Evolutionary conservation across 2,797 vertebrate species (phyloP).

Genomic region (Alca torda): DNA sequence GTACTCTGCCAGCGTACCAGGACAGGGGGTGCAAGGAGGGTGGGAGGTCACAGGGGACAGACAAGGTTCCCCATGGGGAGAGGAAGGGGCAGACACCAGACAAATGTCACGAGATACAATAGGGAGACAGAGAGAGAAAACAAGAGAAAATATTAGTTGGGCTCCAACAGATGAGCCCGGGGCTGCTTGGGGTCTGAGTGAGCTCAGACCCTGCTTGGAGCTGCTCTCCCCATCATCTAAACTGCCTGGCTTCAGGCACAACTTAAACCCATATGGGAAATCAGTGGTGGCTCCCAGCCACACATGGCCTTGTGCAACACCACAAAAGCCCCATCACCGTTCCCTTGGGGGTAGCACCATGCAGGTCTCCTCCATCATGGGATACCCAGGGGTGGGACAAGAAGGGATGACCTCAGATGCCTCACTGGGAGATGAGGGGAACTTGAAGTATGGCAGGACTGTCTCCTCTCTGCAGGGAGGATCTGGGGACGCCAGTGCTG

Average conservation of each 20-base stretch:
- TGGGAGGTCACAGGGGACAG: slow-evolving; percentile 47
- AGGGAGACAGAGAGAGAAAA: slow-evolving; percentile 13
- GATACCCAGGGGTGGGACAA: background rate
- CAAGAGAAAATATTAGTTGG: slow-evolving; percentile 70
- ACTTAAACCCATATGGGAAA: background rate
- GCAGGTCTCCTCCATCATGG: background rate
- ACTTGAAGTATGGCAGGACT: background rate
- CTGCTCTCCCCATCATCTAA: background rate
- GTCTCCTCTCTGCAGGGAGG: background rate
- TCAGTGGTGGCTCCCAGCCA: background rate
- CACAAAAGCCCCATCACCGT: background rate
- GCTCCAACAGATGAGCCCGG: background rate
- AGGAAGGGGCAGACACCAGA: slow-evolving; percentile 53
- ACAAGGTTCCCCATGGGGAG: slow-evolving; percentile 12
- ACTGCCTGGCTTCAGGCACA: background rate
- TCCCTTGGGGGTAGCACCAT: background rate
- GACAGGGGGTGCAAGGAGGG: slow-evolving; percentile 26
- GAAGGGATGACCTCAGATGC: background rate
- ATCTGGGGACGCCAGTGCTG: accelerated
- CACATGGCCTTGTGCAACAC: background rate
- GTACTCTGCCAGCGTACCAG: slow-evolving; percentile 73
- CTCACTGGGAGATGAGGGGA: background rate
- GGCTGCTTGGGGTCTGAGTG: background rate
- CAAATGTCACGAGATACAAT: slow-evolving; percentile 33
- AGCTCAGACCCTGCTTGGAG: background rate